Evolutionary conservation across 2,113 vertebrate genomes (phyloP).

Genomic region (Syngnathus scovelli): DNA sequence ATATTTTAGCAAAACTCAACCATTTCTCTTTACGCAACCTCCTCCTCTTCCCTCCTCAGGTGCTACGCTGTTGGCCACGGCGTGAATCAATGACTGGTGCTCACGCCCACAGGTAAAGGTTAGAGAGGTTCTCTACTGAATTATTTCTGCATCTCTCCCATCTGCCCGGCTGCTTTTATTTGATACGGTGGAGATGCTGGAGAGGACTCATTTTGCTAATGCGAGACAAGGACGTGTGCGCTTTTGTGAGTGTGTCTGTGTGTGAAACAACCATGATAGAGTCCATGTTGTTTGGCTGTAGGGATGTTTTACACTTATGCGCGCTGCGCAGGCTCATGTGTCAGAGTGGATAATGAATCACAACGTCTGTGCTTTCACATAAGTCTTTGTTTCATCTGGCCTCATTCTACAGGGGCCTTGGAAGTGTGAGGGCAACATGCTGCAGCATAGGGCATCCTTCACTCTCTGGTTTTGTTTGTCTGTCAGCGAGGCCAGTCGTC

Average conservation of each 20-base stretch:
- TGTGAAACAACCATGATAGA: slow-evolving; percentile 3
- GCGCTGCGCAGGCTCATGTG: slow-evolving; percentile 36
- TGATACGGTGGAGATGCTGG: slow-evolving; percentile 60
- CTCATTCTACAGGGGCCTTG: slow-evolving; percentile 62
- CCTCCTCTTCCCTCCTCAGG: slow-evolving; percentile 55
- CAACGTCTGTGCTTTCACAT: slow-evolving; percentile 53
- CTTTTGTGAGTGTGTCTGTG: slow-evolving; percentile 5
- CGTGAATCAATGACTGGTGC: slow-evolving; percentile 68
- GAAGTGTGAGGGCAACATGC: slow-evolving; percentile 58
- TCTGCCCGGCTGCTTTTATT: slow-evolving; percentile 69
- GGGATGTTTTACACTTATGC: slow-evolving; percentile 33
- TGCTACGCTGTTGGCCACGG: slow-evolving; percentile 61
- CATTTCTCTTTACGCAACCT: slow-evolving; percentile 52
- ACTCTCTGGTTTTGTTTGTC: slow-evolving; percentile 57
- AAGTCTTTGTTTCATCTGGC: slow-evolving; percentile 62
- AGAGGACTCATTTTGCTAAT: slow-evolving; percentile 61
- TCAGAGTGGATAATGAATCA: slow-evolving; percentile 57
- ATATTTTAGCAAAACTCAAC: slow-evolving; percentile 52
- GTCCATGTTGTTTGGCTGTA: slow-evolving; percentile 18
- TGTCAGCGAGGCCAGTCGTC: slow-evolving; percentile 57
- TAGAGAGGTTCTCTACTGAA: slow-evolving; percentile 72
- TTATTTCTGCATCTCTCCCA: slow-evolving; percentile 72
- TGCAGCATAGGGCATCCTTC: slow-evolving; percentile 58
- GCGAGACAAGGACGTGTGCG: slow-evolving; percentile 32
- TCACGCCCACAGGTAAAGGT: slow-evolving; percentile 74